These are phyloP conservation scores for Caerostris darwini DNA, from an alignment of 1,140 invertebrate genomes.

Conservation along the genomic window DNA sequence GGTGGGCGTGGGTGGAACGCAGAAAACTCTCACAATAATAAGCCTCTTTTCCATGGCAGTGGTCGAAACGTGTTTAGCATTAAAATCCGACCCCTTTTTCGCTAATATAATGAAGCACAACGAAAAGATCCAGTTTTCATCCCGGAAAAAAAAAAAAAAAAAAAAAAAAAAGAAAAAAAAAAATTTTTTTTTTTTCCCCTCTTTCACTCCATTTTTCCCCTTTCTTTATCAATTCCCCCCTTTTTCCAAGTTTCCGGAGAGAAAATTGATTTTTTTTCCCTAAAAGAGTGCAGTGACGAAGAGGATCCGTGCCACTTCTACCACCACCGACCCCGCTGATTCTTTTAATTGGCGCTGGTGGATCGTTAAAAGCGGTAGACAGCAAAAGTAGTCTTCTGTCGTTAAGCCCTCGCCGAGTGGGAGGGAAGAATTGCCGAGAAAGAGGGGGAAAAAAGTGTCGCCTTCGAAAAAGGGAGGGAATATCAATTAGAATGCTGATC, in stretches of 20 bases:
- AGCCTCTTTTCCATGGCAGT: not conserved
- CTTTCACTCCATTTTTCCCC: not conserved
- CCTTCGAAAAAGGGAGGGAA: not conserved
- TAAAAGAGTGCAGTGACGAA: not conserved
- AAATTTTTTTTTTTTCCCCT: not conserved
- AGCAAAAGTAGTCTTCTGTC: conserved; percentile 20
- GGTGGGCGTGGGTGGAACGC: too few species aligned
- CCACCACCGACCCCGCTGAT: not conserved
- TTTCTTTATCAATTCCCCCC: not conserved
- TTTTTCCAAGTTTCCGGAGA: not conserved
- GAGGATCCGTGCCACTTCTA: not conserved
- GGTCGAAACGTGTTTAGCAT: conserved; percentile 38
- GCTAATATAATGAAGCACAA: conserved; percentile 24
- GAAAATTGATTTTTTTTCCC: conserved; percentile 25
- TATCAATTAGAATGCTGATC: conserved; percentile 42
- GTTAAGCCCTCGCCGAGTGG: conserved; percentile 19
- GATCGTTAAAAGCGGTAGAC: not conserved
- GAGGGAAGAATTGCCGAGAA: not conserved
- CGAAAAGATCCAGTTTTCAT: conserved; percentile 10
- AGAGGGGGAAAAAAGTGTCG: not conserved
- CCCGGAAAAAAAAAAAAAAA: not conserved
- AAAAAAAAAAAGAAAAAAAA: too few species aligned
- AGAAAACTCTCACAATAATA: conserved; percentile 14
- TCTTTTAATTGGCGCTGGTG: conserved; percentile 42
- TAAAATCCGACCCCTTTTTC: conserved; percentile 35